Evolutionary conservation across 1,140 invertebrate species (phyloP).

Genomic region (Pseudomyrmex dendroicus): DNA sequence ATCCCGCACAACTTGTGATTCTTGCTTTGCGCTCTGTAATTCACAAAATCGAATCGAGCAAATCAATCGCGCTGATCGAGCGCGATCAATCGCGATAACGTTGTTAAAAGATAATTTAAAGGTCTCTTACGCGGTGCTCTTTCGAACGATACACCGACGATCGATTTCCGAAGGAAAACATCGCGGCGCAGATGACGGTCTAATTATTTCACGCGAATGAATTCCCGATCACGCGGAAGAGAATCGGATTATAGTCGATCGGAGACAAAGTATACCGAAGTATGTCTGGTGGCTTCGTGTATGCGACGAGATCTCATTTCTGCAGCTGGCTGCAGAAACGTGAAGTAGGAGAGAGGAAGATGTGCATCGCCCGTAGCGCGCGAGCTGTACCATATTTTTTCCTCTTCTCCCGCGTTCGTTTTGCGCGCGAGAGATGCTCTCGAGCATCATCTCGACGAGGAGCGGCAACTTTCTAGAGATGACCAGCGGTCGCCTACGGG

Average conservation of each 20-base stretch:
- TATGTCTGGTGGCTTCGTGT: background rate
- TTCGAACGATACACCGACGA: background rate
- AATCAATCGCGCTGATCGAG: background rate
- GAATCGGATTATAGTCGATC: conserved; percentile 37
- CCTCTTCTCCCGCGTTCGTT: conserved; percentile 1
- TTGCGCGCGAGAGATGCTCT: conserved; percentile 23
- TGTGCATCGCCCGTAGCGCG: conserved; percentile 4
- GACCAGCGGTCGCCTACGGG: conserved; percentile 32
- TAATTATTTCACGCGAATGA: background rate
- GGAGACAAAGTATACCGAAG: conserved; percentile 29
- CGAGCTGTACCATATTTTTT: conserved; percentile 3
- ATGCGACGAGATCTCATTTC: conserved; percentile 46
- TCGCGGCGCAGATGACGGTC: too few relatives aligned
- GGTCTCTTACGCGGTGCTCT: background rate
- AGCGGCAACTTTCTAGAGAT: conserved; percentile 53
- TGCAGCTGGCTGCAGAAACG: conserved; percentile 8
- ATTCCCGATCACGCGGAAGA: conserved; percentile 23
- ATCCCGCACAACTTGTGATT: background rate
- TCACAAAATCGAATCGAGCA: background rate
- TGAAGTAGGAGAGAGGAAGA: background rate
- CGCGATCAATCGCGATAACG: background rate
- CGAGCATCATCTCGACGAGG: conserved; percentile 26
- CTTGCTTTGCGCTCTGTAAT: background rate
- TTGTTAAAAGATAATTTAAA: background rate
- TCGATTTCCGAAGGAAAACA: background rate